Base-by-base conservation (phyloP, 92 coral and sea anemone genomes). In the Meandrina meandrites region DNA sequence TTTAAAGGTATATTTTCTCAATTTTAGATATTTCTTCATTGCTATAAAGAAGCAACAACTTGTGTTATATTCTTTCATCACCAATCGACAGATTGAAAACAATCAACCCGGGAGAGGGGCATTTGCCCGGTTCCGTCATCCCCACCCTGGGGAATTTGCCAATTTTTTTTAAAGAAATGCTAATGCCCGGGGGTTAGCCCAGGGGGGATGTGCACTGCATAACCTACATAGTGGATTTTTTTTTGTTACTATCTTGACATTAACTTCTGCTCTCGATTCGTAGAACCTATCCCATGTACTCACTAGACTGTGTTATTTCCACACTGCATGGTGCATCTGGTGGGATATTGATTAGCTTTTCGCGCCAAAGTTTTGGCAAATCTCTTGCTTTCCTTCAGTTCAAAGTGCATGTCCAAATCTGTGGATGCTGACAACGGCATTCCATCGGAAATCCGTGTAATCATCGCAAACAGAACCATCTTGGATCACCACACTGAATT, bases 341-440 rank as follows among this genome's bases (percentile, higher is more conserved):
- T 89, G 4, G 99, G 99, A 70, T 91, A 91, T 81, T 97, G 97
- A 78, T 96, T 94, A 17, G 95, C 97, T 66, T 97, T 97, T 58
- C 96, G 89, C 5, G 99, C 96, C 70, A 97, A 86, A 2, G 88
- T 82, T 85, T 97, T 97, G 8, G 96, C 94, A 53, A 93, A 93
- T 78, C 89, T 93, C 83, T 97, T 97, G 85, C 98, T 95, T 57
- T 97, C 99, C 82, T 95, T 97, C 74, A 97, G 86, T 84, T 97
- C 99, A 89, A 97, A 97, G 64, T 96, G 98, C 93, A 96, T 92
- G 67, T 97, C 98, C 70, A 97, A 84, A 57, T 97, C 99, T 1
- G 99, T 97, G 35, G 99, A 95, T 1, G 99, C 99, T 21, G 99
- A 93, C 51, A 97, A 88, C 8, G 99, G 94, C 90, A 97, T 91